Percentiles rank a stretch among this genome's conserved stretches.
Evolutionary conservation across 2,113 vertebrate species (phyloP).

Genomic region (Gopherus flavomarginatus): DNA sequence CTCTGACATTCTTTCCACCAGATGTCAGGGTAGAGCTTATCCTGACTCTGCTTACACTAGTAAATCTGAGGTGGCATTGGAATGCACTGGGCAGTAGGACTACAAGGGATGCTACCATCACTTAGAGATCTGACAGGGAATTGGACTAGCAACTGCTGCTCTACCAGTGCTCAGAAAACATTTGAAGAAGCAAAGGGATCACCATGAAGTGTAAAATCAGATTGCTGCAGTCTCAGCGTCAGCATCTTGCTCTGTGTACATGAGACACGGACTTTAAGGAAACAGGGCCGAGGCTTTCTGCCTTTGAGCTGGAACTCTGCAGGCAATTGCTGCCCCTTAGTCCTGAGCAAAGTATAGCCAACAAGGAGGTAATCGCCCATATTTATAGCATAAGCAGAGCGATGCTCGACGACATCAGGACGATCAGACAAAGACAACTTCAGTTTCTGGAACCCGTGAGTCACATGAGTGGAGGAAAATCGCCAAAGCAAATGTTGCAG

Average conservation of each 20-base stretch:
- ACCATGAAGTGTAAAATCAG: background rate
- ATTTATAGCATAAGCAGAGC: background rate
- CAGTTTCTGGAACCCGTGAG: background rate
- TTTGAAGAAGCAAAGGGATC: background rate
- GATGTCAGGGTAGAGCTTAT: too few relatives aligned
- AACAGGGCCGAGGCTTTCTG: background rate
- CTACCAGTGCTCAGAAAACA: too few relatives aligned
- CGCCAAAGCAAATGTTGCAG: background rate
- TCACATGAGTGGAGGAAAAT: background rate
- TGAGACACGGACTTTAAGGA: background rate
- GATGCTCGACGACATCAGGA: too few relatives aligned
- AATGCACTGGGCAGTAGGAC: background rate
- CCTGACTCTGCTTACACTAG: too few relatives aligned
- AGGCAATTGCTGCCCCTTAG: background rate
- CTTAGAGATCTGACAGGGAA: background rate
- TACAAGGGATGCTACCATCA: background rate
- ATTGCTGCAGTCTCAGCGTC: background rate
- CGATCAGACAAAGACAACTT: background rate
- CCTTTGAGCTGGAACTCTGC: background rate
- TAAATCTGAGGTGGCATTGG: background rate
- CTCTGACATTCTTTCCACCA: too few relatives aligned
- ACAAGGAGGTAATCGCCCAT: too few relatives aligned
- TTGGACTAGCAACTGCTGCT: background rate
- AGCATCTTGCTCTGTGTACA: background rate
- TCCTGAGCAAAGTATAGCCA: too few relatives aligned